Base-by-base conservation (phyloP, 2,797 vertebrate genomes). In the Pitangus sulphuratus region DNA sequence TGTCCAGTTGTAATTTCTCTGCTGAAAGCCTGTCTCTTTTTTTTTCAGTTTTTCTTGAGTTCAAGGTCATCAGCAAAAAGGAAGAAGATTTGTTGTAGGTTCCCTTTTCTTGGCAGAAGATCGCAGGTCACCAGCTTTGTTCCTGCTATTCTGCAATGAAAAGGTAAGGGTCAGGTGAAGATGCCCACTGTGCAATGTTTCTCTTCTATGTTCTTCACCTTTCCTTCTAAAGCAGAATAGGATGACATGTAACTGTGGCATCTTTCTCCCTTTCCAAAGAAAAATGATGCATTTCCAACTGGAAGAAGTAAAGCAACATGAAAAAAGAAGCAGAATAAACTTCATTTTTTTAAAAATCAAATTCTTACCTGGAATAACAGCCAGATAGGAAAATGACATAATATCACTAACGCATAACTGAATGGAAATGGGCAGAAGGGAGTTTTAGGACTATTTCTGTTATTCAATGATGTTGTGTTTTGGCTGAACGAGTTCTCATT, bases 1-100 rank as follows among this genome's bases (percentile, higher is more conserved):
- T 30, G 7, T 81, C 22, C 35, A 69, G 2, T 12, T 33, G 25
- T 25, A 53, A 31, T 4, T 30, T 39, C n/a, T 57, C 47, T 76
- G 14, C 30, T 78, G 37, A 71, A 85, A 75, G n/a, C 53, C 18
- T 7, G 18, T 4, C 26, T 66, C 2, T 26, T 14, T 26, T 26
- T 16, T 33, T 40, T 14, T 1, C 4, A 8, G 26, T 11, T 42
- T 64, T 77, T 62, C 37, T 69, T 15, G 8, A 54, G 22, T 33
- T 51, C 18, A 30, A 8, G 6, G 13, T 39, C 30, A 16, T 28
- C 54, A 2, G 2, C 1, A 9, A 4, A 6, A 31, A 47, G 9
- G 26, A 84, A 50, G 5, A 58, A 25, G 26, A 47, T 42, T 79
- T 60, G 3, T 22, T 74, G 20, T 2, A 64, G 11, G 7, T 64